Base-by-base conservation (phyloP, 2,888 invertebrate genomes). In the Drosophila infuscata region DNA sequence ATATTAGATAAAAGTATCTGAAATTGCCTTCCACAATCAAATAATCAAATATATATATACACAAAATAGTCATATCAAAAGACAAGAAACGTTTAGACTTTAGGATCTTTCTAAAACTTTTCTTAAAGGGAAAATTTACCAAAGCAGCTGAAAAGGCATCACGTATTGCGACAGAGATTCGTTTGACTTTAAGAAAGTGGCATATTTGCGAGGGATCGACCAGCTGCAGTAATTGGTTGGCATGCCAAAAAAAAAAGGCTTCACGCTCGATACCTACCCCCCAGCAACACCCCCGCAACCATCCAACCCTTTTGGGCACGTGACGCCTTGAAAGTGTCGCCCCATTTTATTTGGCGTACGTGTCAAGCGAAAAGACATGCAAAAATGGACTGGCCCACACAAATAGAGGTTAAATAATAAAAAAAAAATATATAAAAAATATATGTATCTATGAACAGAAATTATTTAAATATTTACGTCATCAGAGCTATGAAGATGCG, bases 311-410 rank as follows among this genome's bases (percentile, higher is more conserved):
- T 9, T 15, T 35, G 43, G 11, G 69, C 58, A 71, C 85, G 82
- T 84, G 82, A 71, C 59, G 76, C 79, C 82, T 70, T 71, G 70
- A 86, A 68, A 82, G 87, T 83, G 87, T 77, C 80, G 84, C 78
- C 78, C 66, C 59, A 70, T 72, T 81, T 84, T 75, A 84, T 84
- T 87, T 41, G 74, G 11, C 11, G 63, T 64, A 84, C 83, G 83
- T 84, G 83, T 67, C 86, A 51, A 49, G 48, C 65, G 12, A 4
- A 60, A 56, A 60, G 72, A 64, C 76, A 73, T 65, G 52, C 54
- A 65, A 70, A 68, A 54, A 71, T 76, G 68, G 53, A 36, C 72
- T 48, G 68, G 60, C 36, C 46, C 70, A 57, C 74, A 61, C 54
- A 70, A 53, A 25, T 25, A 25, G 25, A 25, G 25, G 25, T 25